Conservation (phyloP, 2,113 vertebrate genomes). For the Vulpes ferrilata region DNA sequence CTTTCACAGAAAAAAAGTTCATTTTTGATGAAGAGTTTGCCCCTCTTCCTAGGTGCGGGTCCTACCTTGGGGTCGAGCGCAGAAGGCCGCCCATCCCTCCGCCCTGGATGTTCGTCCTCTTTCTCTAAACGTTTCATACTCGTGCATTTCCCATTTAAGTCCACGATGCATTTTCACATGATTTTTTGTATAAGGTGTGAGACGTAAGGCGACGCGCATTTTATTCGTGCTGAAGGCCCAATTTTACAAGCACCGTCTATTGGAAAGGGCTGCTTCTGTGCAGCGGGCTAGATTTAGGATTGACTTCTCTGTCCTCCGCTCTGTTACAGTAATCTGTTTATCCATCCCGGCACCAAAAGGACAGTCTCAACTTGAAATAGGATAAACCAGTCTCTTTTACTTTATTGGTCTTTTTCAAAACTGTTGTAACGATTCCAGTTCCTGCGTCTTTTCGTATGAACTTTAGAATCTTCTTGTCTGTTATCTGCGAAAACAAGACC, state of each 20-base stretch:
- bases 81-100: background rate
- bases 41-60: background rate
- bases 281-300: background rate
- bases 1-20: background rate
- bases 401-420: background rate
- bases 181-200: background rate
- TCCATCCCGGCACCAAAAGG: background rate
- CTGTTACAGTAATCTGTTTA: background rate
- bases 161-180: background rate
- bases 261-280: background rate
- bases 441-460: background rate
- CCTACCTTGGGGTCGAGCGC: background rate
- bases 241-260: background rate
- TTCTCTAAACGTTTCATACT: background rate
- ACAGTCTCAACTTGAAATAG: background rate
- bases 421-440: background rate
- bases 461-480: background rate
- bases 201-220: background rate
- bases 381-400: background rate
- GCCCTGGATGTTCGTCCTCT: background rate
- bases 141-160: background rate
- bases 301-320: background rate
- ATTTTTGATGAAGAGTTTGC: background rate
- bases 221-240: background rate
- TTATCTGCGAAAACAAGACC: background rate